Percentiles rank a stretch among this genome's conserved stretches.
Evolutionary conservation across 1,140 invertebrate genomes (phyloP).

Genomic region (Papilio dardanus): DNA sequence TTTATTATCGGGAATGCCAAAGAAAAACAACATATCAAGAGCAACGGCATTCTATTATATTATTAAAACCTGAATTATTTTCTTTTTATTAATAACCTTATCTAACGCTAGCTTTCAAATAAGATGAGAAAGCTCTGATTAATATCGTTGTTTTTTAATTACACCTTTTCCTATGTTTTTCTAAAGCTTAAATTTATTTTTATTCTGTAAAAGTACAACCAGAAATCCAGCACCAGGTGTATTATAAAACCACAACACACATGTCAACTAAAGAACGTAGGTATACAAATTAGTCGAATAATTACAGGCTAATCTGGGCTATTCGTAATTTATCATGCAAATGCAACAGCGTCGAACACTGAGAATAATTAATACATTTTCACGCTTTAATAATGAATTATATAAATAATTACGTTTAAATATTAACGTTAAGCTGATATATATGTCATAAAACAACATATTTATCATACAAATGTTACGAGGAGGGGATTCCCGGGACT

Average conservation of each 20-base stretch:
- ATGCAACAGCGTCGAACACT: slow-evolving; percentile 23
- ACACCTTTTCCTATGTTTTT: no score
- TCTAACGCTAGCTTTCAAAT: no score
- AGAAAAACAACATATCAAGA: neutral
- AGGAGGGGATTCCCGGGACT: no score
- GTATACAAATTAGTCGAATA: slow-evolving; percentile 29
- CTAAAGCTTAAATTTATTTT: no score
- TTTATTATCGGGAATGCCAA: neutral
- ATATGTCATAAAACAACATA: neutral
- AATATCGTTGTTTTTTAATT: no score
- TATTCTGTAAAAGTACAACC: neutral
- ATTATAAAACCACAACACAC: neutral
- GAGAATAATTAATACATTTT: slow-evolving; percentile 30
- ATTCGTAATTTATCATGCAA: slow-evolving; percentile 35
- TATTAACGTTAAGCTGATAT: neutral
- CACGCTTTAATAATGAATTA: slow-evolving; percentile 15
- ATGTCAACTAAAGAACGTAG: neutral
- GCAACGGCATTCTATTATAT: no score
- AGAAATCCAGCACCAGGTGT: neutral
- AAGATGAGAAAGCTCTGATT: no score
- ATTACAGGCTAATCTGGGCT: slow-evolving; percentile 31
- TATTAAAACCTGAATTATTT: no score
- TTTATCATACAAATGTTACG: neutral
- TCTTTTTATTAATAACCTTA: no score
- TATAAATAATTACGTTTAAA: slow-evolving; percentile 21